Evolutionary conservation across 2,113 vertebrate genomes (phyloP), one percentile per base, ranked within the genome.

Genomic region (Falcunculus frontatus): DNA sequence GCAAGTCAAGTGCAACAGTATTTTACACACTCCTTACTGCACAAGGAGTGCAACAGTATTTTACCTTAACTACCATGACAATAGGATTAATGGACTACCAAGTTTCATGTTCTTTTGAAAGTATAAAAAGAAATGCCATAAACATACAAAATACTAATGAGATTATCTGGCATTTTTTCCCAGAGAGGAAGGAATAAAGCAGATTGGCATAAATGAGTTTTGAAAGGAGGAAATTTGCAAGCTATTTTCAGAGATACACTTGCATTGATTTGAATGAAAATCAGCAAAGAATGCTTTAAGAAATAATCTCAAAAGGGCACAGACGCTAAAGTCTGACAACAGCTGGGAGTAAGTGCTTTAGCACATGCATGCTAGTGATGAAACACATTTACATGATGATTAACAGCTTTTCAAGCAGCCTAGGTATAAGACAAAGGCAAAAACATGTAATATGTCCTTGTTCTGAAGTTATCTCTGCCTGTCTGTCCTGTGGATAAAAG

Each of bases 211-310:
- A 96, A 96, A 90, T 91, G 41, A 85, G 42, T 91, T 96, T 80
- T 93, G 84, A 94, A 96, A 95, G 67, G 70, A 87, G 70, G 70
- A 95, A 91, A 96, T 96, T 91, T 94, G 85, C 68, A 89, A 93
- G 93, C 73, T 95, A 95, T 95, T 95, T 96, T 78, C 93, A 93
- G 95, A 83, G 25, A 91, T 62, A 57, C 57, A 55, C 87, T 94
- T 96, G 82, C 87, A 91, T 77, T 85, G 75, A 94, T 96, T 96
- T 96, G 82, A 95, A 96, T 96, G 78, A 93, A 95, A 96, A 96
- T 67, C 79, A 96, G 82, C 70, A 88, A 89, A 91, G 70, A 96
- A 90, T 63, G 46, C 78, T 92, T 64, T 84, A 84, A 85, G 75
- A 94, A 94, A 96, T 78, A 68, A 47, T 80, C 78, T 80, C 68